Evolutionary conservation across 2,888 invertebrate genomes (phyloP).

Genomic region (Pandemis heparana): DNA sequence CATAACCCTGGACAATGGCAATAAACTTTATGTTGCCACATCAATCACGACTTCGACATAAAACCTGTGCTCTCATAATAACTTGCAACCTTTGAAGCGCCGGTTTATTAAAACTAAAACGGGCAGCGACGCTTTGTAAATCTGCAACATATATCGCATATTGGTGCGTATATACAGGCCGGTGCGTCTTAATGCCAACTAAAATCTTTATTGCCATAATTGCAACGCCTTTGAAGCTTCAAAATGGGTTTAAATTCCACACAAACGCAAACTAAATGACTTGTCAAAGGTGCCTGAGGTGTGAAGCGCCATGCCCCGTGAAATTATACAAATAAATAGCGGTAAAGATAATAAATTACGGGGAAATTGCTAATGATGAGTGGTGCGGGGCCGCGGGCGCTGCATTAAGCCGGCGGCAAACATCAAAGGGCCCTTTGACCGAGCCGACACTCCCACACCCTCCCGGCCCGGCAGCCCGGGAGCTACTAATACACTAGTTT

Average conservation of each 20-base stretch:
- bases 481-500: constrained; percentile 55
- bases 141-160: constrained; percentile 14
- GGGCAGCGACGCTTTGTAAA: constrained; percentile 12
- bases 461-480: constrained; percentile 50
- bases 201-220: constrained; percentile 29
- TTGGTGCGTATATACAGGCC: background rate
- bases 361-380: constrained; percentile 86
- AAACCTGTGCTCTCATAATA: constrained; percentile 35
- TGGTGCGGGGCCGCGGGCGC: constrained; percentile 81
- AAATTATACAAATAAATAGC: constrained; percentile 84
- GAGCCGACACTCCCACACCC: constrained; percentile 83
- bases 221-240: constrained; percentile 36
- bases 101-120: constrained; percentile 33
- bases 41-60: constrained; percentile 41
- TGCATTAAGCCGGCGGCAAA: constrained; percentile 86
- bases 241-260: constrained; percentile 32
- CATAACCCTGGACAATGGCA: constrained; percentile 42
- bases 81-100: constrained; percentile 32
- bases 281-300: constrained; percentile 52
- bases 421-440: constrained; percentile 85
- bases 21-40: constrained; percentile 41
- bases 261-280: constrained; percentile 44
- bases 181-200: constrained; percentile 17
- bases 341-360: constrained; percentile 85
- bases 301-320: constrained; percentile 67